Conservation (phyloP, 2,888 invertebrate genomes). For the Phasia obesa region DNA sequence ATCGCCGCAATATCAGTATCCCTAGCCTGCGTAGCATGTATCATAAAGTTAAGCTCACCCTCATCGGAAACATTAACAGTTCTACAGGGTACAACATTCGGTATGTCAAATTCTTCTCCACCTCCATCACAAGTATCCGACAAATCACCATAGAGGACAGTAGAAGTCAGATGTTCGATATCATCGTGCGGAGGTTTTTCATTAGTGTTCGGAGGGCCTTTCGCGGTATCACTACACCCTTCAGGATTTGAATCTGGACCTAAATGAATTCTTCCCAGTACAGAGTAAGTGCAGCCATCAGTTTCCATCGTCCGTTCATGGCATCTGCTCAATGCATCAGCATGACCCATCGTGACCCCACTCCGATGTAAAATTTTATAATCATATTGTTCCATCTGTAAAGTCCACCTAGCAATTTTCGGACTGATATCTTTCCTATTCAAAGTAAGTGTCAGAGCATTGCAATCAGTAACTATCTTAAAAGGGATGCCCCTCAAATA, state of each 20-base stretch:
- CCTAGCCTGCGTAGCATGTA: conserved; percentile 63
- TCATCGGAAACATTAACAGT: conserved; percentile 44
- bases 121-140: background rate
- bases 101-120: conserved; percentile 28
- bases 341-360: conserved; percentile 69
- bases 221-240: background rate
- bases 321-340: conserved; percentile 29
- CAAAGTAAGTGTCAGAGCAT: conserved; percentile 51
- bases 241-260: background rate
- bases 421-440: conserved; percentile 62
- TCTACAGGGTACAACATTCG: conserved; percentile 46
- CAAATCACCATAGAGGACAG: background rate
- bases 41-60: conserved; percentile 58
- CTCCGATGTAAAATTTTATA: conserved; percentile 77
- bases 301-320: background rate
- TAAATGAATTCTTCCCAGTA: background rate
- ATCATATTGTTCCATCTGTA: conserved; percentile 74
- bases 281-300: background rate
- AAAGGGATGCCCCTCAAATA: conserved; percentile 44
- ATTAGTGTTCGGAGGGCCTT: background rate
- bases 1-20: conserved; percentile 72
- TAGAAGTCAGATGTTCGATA: background rate
- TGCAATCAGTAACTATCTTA: conserved; percentile 73
- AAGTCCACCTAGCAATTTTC: conserved; percentile 77
- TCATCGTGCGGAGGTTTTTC: background rate